Conservation (phyloP, 2,888 invertebrate genomes). For the Drosophila suboccidentalis region DNA sequence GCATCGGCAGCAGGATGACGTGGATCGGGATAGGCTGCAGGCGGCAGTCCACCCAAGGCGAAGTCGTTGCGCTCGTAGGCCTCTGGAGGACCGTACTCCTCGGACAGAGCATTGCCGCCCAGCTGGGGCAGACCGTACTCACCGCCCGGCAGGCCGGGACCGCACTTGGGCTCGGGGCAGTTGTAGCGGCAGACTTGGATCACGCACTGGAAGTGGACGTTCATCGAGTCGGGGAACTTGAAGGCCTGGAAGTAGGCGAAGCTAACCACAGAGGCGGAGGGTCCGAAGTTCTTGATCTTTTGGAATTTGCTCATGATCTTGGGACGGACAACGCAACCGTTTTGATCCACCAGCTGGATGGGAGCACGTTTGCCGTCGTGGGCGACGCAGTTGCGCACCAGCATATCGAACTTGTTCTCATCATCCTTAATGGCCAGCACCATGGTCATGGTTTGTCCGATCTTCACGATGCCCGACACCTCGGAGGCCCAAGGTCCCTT, state of each 20-base stretch:
- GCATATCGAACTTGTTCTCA: conserved; percentile 98
- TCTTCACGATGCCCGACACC: conserved; percentile 97
- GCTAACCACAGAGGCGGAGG: conserved; percentile 96
- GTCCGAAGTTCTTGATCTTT: conserved; percentile 97
- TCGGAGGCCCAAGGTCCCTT: conserved; percentile 99
- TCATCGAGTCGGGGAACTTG: conserved; percentile 98
- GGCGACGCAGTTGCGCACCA: conserved; percentile 97
- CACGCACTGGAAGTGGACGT: conserved; percentile 98
- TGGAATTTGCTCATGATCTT: conserved; percentile 98
- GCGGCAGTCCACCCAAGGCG: conserved; percentile 91
- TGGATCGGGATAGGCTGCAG: conserved; percentile 94
- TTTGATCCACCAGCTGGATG: conserved; percentile 96
- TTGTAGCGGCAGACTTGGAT: conserved; percentile 97
- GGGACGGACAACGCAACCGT: conserved; percentile 96
- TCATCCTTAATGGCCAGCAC: conserved; percentile 97
- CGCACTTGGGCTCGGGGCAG: conserved; percentile 96
- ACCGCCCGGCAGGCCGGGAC: conserved; percentile 87
- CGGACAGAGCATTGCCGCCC: conserved; percentile 88
- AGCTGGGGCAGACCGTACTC: conserved; percentile 88
- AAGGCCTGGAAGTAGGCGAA: conserved; percentile 99
- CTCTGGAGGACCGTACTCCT: conserved; percentile 89
- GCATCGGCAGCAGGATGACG: conserved; percentile 95
- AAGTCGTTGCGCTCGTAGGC: conserved; percentile 88
- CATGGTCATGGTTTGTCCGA: conserved; percentile 99
- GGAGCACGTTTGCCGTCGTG: conserved; percentile 97